Evolutionary conservation across 2,888 invertebrate species (phyloP), one percentile per base, ranked within the genome.

Genomic region (Hyposoter dolosus): DNA sequence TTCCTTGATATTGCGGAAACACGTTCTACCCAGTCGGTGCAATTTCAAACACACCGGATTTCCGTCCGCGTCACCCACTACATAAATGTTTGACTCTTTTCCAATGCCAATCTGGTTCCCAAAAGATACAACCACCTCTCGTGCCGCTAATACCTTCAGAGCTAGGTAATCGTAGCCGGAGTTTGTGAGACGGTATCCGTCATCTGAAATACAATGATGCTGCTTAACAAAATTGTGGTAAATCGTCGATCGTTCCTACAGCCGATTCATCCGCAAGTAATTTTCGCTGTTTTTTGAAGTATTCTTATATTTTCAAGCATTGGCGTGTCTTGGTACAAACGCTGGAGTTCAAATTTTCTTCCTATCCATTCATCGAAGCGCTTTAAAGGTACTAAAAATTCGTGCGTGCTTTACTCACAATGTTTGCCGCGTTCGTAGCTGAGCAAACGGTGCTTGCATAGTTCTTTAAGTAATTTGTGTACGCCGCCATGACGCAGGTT

Each of bases 51-150:
- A 99, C 43, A 98, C 94, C 43, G 97, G 96, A 85, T 96, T 96
- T 0, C 96, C 96, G 66, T 98, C 97, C 88, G 97, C 96, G 95
- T 98, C 96, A 3, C 96, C 97, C 0, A 98, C 98, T 65, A 97
- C 96, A 92, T 98, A 99, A 89, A 99, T 98, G 93, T 99, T 99
- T 0, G 99, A 99, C 94, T 99, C 99, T 94, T 99, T 99, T 65
- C 99, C 99, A 50, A 99, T 98, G 53, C 99, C 99, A 90, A 99
- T 99, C 95, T 99, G 99, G 94, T 98, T 99, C 17, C 99, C 99
- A 93, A 99, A 98, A 0, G 98, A 98, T 56, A 96, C 95, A 23
- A 99, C 95, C 1, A 97, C 96, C 85, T 97, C 96, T 47, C 98
- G 96, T 82, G 97, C 96, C 0, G 97, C 96, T 15, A 99, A 95